phyloP scores from a whole-genome alignment of 2,797 vertebrate genomes.

The Amazona finschi region DNA sequence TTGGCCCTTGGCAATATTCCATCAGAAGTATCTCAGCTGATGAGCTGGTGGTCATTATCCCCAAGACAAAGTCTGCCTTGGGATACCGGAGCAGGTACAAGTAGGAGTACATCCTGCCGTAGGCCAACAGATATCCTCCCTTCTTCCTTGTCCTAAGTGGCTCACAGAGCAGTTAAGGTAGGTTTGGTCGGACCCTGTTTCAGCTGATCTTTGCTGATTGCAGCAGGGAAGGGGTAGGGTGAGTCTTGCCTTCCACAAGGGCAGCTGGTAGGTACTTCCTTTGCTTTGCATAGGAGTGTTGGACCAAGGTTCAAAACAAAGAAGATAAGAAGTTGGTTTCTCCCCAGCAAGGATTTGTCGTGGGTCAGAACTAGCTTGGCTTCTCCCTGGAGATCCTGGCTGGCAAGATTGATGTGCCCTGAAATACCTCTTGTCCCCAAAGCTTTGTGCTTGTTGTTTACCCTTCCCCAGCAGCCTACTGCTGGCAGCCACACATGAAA shows the following conservation, averaged over 20 bases:
- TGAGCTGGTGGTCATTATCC: not conserved
- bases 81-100: not conserved
- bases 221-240: not conserved
- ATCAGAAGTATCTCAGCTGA: not conserved
- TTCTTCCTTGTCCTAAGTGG: not conserved
- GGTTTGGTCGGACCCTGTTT: not conserved
- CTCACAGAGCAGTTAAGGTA: not conserved
- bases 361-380: not conserved
- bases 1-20: not conserved
- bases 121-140: not conserved
- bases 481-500: not conserved
- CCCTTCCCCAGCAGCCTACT: not conserved
- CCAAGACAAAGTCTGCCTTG: not conserved
- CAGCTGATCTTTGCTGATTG: not conserved
- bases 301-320: not conserved
- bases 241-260: not conserved
- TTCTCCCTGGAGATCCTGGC: not conserved
- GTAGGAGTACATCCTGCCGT: not conserved
- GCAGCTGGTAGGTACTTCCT: not conserved
- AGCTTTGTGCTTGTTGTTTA: not conserved
- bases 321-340: not conserved
- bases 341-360: not conserved
- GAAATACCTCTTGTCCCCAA: not conserved
- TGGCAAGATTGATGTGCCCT: not conserved
- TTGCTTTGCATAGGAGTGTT: not conserved